Percentiles rank a stretch among this genome's conserved stretches.
Conservation (phyloP, 2,888 invertebrate species). For the Drosophila parthenogenetica region DNA sequence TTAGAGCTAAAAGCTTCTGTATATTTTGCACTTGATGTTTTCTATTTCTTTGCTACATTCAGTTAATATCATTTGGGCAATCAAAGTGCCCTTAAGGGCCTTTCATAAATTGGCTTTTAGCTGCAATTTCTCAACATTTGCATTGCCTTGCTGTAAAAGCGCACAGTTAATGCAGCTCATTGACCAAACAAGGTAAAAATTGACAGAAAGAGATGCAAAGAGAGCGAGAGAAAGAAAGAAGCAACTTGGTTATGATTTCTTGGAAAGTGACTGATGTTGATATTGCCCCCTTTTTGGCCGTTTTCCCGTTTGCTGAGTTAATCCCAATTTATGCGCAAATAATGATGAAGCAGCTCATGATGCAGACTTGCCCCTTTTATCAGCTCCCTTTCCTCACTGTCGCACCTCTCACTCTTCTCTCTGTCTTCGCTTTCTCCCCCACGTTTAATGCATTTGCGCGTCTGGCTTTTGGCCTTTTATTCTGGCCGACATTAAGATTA, state of each 20-base stretch:
- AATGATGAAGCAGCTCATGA: slow-evolving; percentile 73
- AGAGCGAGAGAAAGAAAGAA: background rate
- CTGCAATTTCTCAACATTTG: slow-evolving; percentile 53
- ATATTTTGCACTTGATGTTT: too few relatives aligned
- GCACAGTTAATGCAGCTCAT: slow-evolving; percentile 45
- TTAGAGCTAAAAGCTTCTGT: too few relatives aligned
- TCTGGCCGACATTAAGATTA: slow-evolving; percentile 66
- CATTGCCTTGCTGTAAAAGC: slow-evolving; percentile 54
- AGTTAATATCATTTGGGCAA: too few relatives aligned
- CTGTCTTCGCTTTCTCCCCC: too few relatives aligned
- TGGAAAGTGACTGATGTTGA: slow-evolving; percentile 51
- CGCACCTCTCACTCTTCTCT: background rate
- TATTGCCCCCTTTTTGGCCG: background rate
- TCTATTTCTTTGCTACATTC: too few relatives aligned
- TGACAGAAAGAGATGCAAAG: slow-evolving; percentile 27
- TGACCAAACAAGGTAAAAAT: slow-evolving; percentile 75
- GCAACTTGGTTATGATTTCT: slow-evolving; percentile 68
- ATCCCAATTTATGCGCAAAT: slow-evolving; percentile 82
- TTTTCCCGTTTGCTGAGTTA: slow-evolving; percentile 43
- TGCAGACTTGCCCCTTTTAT: slow-evolving; percentile 20
- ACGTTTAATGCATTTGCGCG: slow-evolving; percentile 59
- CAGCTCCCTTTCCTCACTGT: background rate
- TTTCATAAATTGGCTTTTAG: slow-evolving; percentile 33
- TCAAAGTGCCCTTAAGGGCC: background rate
- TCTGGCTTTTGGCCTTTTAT: slow-evolving; percentile 41